Percentiles rank a stretch among this genome's conserved stretches.
Evolutionary conservation across 2,888 invertebrate genomes (phyloP).

Genomic region (Ormyrus nitidulus): DNA sequence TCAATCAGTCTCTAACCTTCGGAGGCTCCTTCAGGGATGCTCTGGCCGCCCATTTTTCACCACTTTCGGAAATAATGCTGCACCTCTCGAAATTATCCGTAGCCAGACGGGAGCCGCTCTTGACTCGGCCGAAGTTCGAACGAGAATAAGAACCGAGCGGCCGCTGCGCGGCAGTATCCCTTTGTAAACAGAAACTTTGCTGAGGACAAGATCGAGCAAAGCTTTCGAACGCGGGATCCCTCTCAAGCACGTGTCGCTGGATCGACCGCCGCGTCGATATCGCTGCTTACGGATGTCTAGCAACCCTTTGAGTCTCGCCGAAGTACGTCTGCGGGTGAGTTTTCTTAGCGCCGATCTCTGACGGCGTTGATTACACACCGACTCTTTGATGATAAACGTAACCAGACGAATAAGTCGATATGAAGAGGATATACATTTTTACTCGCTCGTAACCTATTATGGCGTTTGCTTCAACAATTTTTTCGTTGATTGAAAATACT

Average conservation of each 20-base stretch:
- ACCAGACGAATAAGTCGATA: too few species aligned
- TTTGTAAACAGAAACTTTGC: constrained; percentile 33
- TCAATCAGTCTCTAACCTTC: constrained; percentile 31
- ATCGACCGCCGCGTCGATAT: constrained; percentile 2
- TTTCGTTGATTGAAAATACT: too few species aligned
- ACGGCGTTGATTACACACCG: too few species aligned
- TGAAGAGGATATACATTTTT: too few species aligned
- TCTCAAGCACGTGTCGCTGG: neutral
- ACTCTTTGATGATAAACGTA: too few species aligned
- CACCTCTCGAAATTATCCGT: neutral
- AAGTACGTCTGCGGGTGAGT: neutral
- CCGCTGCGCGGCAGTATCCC: neutral
- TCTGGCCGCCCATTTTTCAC: constrained; percentile 18
- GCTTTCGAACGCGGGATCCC: neutral
- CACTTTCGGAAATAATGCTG: constrained; percentile 22
- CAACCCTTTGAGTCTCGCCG: neutral
- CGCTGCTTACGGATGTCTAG: constrained; percentile 19
- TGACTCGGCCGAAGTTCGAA: neutral
- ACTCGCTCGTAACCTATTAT: too few species aligned
- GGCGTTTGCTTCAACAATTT: too few species aligned
- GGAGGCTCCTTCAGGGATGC: neutral
- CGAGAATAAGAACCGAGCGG: neutral
- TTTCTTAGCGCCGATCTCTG: neutral
- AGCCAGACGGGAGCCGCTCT: neutral
- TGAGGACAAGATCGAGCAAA: neutral